Evolutionary conservation across 2,888 invertebrate genomes (phyloP).

Genomic region (Dromius quadrimaculatus): DNA sequence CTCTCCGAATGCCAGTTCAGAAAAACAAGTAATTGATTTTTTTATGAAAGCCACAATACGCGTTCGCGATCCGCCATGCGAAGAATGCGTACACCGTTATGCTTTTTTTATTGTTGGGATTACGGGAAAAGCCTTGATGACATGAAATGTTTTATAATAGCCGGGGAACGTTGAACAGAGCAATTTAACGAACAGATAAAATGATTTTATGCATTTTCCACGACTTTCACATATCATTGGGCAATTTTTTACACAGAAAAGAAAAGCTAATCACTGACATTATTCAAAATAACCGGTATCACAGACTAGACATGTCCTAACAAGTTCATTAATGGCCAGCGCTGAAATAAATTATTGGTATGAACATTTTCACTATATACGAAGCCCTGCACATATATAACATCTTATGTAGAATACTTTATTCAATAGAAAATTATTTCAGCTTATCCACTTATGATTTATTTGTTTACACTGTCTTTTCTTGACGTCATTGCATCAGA

Average conservation of each 20-base stretch:
- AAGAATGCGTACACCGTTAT: slow-evolving; percentile 57
- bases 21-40: slow-evolving; percentile 40
- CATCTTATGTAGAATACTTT: no score
- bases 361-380: no score
- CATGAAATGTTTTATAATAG: slow-evolving; percentile 61
- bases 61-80: slow-evolving; percentile 34
- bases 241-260: no score
- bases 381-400: no score
- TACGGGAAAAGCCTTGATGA: slow-evolving; percentile 62
- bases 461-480: slow-evolving; percentile 3
- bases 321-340: no score
- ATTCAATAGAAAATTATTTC: no score
- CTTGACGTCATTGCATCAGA: slow-evolving; percentile 5
- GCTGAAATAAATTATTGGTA: no score
- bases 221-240: no score
- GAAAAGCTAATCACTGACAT: no score
- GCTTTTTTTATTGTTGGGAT: slow-evolving; percentile 63
- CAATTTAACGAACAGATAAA: slow-evolving; percentile 37
- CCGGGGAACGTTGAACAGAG: slow-evolving; percentile 49
- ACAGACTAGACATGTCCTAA: no score
- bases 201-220: slow-evolving; percentile 44
- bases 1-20: background rate
- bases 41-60: slow-evolving; percentile 31
- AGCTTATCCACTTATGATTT: no score
- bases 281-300: no score